Conservation (phyloP, 2,113 vertebrate genomes). For the Brachyhypopomus occidentalis region DNA sequence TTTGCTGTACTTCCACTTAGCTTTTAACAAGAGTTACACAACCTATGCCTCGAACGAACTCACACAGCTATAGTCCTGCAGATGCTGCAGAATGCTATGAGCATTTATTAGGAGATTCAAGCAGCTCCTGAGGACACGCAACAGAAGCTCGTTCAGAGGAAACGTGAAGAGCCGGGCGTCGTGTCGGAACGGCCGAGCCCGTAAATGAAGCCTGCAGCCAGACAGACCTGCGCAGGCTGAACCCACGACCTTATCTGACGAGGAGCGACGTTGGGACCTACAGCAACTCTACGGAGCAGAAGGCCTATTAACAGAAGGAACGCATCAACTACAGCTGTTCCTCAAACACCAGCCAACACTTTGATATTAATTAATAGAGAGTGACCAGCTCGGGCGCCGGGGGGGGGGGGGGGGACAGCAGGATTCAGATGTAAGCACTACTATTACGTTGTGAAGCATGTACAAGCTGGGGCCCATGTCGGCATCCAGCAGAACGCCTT, state of each 20-base stretch:
- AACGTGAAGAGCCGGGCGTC: conserved; percentile 20
- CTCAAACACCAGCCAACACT: neutral
- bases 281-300: neutral
- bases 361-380: conserved; percentile 25
- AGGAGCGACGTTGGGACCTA: neutral
- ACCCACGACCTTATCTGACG: neutral
- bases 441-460: conserved; percentile 15
- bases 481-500: conserved; percentile 12
- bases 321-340: neutral
- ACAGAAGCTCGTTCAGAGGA: conserved; percentile 10
- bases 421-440: conserved; percentile 34
- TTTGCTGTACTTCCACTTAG: neutral
- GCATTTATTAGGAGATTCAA: neutral
- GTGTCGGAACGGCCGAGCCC: conserved; percentile 2
- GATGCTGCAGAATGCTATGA: neutral
- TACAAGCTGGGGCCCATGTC: conserved; percentile 10
- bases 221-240: no score
- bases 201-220: neutral
- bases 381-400: conserved; percentile 2
- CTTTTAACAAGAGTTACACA: neutral
- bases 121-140: neutral
- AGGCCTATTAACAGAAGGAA: conserved; percentile 35
- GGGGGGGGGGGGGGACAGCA: conserved; percentile 8
- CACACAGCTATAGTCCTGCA: neutral
- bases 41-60: neutral